These are phyloP conservation scores for Copidosoma aretas DNA, from an alignment of 2,888 invertebrate genomes.

Conservation along the genomic window DNA sequence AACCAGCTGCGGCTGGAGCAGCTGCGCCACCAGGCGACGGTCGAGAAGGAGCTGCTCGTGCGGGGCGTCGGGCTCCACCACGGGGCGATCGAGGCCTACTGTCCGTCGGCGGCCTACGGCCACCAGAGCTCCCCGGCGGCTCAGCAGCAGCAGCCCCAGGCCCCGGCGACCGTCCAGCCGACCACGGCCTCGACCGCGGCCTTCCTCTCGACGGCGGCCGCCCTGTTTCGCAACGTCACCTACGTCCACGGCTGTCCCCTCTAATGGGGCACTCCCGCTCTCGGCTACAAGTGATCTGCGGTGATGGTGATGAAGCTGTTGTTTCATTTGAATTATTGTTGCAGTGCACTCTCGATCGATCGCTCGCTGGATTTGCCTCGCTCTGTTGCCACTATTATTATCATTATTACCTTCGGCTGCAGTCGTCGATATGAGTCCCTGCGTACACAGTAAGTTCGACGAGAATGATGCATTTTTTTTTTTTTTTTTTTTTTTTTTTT, in stretches of 20 bases:
- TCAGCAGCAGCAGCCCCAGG: slow-evolving; percentile 44
- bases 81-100: slow-evolving; percentile 50
- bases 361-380: too few species aligned
- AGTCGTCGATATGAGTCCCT: too few species aligned
- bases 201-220: slow-evolving; percentile 74
- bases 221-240: slow-evolving; percentile 76
- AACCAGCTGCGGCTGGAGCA: slow-evolving; percentile 87
- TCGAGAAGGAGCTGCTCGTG: slow-evolving; percentile 72
- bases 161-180: slow-evolving; percentile 54
- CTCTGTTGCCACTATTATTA: too few species aligned
- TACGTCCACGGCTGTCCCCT: slow-evolving; percentile 77
- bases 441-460: too few species aligned
- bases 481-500: too few species aligned
- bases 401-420: too few species aligned
- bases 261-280: slow-evolving; percentile 63
- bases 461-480: too few species aligned
- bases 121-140: not conserved
- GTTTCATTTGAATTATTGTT: too few species aligned
- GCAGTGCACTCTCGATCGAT: too few species aligned
- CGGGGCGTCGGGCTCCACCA: slow-evolving; percentile 60
- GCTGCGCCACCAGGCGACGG: slow-evolving; percentile 81
- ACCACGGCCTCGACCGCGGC: slow-evolving; percentile 65
- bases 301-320: too few species aligned
- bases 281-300: too few species aligned
- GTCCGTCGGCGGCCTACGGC: slow-evolving; percentile 51